phyloP scores from a whole-genome alignment of 2,888 invertebrate genomes.

The Acleris cristana region DNA sequence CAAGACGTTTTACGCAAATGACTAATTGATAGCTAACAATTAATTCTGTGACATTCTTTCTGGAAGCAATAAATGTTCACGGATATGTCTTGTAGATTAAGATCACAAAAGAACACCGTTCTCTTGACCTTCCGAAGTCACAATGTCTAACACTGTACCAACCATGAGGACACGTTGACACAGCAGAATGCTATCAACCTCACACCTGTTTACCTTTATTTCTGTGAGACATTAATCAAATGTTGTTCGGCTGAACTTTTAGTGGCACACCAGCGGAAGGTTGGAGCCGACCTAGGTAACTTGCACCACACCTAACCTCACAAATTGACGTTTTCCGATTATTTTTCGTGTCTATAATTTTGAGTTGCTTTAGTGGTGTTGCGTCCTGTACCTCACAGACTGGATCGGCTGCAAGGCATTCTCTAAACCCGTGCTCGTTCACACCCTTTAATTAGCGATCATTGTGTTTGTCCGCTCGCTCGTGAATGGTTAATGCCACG shows the following conservation, averaged over 20 bases:
- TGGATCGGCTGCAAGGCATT: constrained; percentile 82
- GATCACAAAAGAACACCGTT: constrained; percentile 62
- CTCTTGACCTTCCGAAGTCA: constrained; percentile 57
- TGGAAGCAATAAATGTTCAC: constrained; percentile 62
- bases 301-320: constrained; percentile 83
- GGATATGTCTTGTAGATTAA: constrained; percentile 60
- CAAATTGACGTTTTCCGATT: constrained; percentile 81
- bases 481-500: constrained; percentile 74
- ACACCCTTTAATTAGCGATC: constrained; percentile 77
- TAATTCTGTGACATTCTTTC: constrained; percentile 82
- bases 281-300: constrained; percentile 89
- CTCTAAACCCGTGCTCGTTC: constrained; percentile 81
- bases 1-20: constrained; percentile 38
- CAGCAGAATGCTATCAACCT: constrained; percentile 60
- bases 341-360: constrained; percentile 81
- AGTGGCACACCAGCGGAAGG: constrained; percentile 89
- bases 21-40: constrained; percentile 44
- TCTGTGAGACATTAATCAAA: constrained; percentile 76
- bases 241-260: constrained; percentile 82
- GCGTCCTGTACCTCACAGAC: constrained; percentile 82
- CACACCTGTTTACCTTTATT: constrained; percentile 64
- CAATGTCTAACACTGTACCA: constrained; percentile 64
- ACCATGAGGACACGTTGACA: constrained; percentile 60
- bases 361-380: constrained; percentile 84
- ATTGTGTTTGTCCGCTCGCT: constrained; percentile 83